Conservation (phyloP, 1,140 invertebrate genomes). For the Caerostris darwini region DNA sequence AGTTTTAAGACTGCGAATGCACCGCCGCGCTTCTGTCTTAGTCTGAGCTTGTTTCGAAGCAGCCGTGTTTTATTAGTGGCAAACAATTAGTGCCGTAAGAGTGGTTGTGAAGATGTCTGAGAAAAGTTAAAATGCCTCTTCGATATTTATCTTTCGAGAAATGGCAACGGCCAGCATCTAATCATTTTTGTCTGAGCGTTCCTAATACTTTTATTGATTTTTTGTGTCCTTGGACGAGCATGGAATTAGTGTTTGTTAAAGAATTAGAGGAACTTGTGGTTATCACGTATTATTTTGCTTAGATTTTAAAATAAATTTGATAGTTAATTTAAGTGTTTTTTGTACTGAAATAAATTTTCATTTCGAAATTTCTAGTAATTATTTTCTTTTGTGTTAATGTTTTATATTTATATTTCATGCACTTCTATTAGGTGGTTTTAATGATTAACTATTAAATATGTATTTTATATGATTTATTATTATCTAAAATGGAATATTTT, state of each 20-base stretch:
- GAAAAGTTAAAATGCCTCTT: background rate
- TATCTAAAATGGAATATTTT: too few relatives aligned
- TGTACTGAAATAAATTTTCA: too few relatives aligned
- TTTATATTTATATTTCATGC: too few relatives aligned
- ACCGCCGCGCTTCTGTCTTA: background rate
- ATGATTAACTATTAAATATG: too few relatives aligned
- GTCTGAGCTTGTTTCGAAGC: background rate
- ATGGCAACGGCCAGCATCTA: background rate
- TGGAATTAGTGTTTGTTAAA: background rate
- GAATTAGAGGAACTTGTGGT: too few relatives aligned
- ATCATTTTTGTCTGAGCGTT: conserved; percentile 27
- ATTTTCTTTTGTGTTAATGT: too few relatives aligned
- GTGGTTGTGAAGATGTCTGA: background rate
- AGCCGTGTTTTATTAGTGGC: conserved; percentile 34
- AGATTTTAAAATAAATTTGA: too few relatives aligned
- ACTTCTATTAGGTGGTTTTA: too few relatives aligned
- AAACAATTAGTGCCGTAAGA: conserved; percentile 40
- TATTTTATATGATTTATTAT: too few relatives aligned
- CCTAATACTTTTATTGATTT: background rate
- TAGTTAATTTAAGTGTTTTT: too few relatives aligned
- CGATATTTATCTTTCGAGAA: background rate
- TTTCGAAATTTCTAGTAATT: too few relatives aligned
- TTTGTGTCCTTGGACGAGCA: background rate
- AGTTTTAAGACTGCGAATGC: background rate
- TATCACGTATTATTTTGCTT: too few relatives aligned